phyloP scores from a whole-genome alignment of 2,797 vertebrate species.

The Nothura maculosa region DNA sequence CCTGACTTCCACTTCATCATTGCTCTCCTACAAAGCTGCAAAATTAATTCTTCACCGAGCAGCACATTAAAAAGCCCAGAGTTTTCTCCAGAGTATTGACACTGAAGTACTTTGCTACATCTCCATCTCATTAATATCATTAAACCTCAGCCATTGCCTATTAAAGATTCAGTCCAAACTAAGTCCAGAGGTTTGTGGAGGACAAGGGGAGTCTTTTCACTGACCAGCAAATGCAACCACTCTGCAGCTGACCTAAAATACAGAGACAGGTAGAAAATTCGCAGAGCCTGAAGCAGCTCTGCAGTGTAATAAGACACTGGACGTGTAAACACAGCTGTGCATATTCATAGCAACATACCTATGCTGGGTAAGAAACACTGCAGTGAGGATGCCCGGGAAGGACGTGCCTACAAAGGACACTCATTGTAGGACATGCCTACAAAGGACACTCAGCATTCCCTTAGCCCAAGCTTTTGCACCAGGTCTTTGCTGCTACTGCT shows the following conservation, averaged over 20 bases:
- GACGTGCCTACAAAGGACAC: not conserved
- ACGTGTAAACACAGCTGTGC: accelerated
- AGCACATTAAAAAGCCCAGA: not conserved
- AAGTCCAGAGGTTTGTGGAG: not conserved
- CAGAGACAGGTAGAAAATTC: not conserved
- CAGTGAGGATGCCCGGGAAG: not conserved
- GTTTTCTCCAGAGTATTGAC: not conserved
- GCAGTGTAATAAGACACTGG: accelerated
- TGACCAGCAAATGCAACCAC: not conserved
- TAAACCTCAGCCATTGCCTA: not conserved
- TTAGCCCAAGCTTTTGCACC: not conserved
- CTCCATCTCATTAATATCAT: not conserved
- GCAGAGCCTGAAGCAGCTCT: not conserved
- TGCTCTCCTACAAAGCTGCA: not conserved
- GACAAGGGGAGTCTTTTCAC: not conserved
- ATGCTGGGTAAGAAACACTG: not conserved
- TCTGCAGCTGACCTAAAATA: accelerated
- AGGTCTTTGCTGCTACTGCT: accelerated
- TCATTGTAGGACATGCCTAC: not conserved
- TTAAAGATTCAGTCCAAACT: not conserved
- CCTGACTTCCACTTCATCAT: not conserved
- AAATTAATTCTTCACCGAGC: not conserved
- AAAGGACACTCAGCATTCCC: accelerated
- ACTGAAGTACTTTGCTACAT: not conserved
- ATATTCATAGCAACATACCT: accelerated